Percentiles rank a stretch among this genome's conserved stretches.
Conservation (phyloP, 2,797 vertebrate genomes). For the Mergus octosetaceus region DNA sequence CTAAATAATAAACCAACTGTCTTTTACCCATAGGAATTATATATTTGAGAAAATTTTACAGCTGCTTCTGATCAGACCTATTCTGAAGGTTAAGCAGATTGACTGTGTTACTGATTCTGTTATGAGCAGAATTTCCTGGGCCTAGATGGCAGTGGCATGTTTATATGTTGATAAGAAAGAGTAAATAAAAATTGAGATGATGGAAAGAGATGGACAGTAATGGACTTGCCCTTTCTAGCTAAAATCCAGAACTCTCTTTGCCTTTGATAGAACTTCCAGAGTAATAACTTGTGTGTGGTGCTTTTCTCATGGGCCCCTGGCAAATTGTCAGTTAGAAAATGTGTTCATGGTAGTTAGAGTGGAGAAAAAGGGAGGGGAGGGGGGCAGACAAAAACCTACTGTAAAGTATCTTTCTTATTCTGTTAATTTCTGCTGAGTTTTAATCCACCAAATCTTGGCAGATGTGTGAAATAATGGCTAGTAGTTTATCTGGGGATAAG, state of each 20-base stretch:
- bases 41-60: background rate
- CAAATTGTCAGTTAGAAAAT: background rate
- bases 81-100: background rate
- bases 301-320: background rate
- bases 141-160: background rate
- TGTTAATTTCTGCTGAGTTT: background rate
- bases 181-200: background rate
- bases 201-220: background rate
- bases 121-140: conserved; percentile 4
- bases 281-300: background rate
- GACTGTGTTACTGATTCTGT: background rate
- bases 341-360: background rate
- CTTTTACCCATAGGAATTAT: background rate
- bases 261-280: conserved; percentile 9
- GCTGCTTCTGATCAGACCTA: background rate
- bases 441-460: background rate
- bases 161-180: background rate
- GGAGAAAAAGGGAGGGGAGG: too few species aligned
- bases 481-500: background rate
- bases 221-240: background rate
- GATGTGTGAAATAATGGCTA: background rate
- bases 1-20: background rate
- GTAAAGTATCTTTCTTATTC: background rate
- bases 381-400: background rate
- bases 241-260: background rate